Evolutionary conservation across 2,797 vertebrate species (phyloP).

Genomic region (Vireo griseus): DNA sequence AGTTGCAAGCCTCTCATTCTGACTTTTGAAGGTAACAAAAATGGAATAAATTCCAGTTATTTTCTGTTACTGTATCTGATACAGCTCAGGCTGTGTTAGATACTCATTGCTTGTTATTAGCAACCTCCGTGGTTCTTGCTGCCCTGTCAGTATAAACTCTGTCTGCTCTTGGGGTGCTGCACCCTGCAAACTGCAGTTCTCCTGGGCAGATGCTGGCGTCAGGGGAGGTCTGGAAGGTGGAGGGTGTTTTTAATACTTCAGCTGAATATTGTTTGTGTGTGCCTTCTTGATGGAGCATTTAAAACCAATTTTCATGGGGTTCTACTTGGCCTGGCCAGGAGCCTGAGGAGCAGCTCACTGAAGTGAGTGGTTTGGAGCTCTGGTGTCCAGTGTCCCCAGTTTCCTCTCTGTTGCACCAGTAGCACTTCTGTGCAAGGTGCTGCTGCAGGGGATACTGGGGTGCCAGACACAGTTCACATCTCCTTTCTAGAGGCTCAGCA

Average conservation of each 20-base stretch:
- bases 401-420: neutral
- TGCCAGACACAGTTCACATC: neutral
- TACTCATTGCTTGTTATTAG: neutral
- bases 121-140: neutral
- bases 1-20: neutral
- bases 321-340: neutral
- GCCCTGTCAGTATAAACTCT: neutral
- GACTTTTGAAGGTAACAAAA: neutral
- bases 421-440: accelerated
- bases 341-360: neutral
- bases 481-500: neutral
- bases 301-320: neutral
- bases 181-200: neutral
- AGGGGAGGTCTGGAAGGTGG: neutral
- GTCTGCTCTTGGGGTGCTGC: neutral
- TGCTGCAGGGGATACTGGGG: neutral
- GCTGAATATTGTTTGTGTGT: neutral
- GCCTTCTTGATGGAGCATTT: neutral
- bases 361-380: neutral
- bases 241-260: neutral
- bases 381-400: neutral
- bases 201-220: neutral
- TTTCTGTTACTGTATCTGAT: neutral
- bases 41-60: neutral
- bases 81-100: neutral